Evolutionary conservation across 2,113 vertebrate genomes (phyloP).

Genomic region (Aspidoscelis tigris): DNA sequence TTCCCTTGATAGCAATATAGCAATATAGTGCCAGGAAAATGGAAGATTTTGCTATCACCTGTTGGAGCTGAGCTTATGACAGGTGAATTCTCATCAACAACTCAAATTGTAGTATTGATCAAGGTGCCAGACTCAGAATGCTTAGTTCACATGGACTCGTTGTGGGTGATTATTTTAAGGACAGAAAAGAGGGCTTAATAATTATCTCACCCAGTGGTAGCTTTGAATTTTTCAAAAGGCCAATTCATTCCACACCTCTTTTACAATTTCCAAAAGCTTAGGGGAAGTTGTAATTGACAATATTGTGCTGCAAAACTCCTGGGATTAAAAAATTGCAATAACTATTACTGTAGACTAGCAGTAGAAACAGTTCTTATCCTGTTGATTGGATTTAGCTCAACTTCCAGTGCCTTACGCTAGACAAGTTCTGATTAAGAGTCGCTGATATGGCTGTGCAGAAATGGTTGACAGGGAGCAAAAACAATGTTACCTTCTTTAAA

Average conservation of each 20-base stretch:
- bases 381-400: constrained; percentile 38
- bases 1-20: no score
- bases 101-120: neutral
- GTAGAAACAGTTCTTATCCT: neutral
- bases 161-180: neutral
- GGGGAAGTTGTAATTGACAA: neutral
- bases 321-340: constrained; percentile 23
- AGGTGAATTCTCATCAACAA: no score
- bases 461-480: constrained; percentile 36
- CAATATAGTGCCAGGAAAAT: no score
- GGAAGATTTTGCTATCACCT: no score
- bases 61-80: no score
- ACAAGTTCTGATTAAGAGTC: neutral
- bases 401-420: constrained; percentile 12
- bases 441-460: neutral
- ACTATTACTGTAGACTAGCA: neutral
- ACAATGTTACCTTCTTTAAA: constrained; percentile 22
- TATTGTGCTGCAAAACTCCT: constrained; percentile 18
- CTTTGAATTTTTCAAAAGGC: constrained; percentile 3
- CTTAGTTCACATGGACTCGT: neutral
- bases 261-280: constrained; percentile 13
- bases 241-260: constrained; percentile 10
- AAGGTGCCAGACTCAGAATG: neutral
- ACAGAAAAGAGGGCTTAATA: neutral
- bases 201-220: constrained; percentile 20